Evolutionary conservation across 1,140 invertebrate genomes (phyloP).

Genomic region (Maconellicoccus hirsutus): DNA sequence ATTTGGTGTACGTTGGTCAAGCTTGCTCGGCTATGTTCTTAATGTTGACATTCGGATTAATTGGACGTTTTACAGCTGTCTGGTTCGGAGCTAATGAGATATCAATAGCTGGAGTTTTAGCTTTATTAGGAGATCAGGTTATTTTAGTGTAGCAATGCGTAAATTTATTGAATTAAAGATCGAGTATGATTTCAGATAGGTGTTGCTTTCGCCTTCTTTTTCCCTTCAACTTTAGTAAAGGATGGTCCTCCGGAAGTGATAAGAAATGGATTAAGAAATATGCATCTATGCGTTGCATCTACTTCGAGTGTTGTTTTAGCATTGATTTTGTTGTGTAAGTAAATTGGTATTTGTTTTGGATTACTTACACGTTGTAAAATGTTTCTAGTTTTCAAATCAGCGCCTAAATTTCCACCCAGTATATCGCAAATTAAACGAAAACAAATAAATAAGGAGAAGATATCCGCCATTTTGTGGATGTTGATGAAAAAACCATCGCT

Average conservation of each 20-base stretch:
- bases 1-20: background rate
- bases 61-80: background rate
- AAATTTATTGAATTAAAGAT: background rate
- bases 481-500: no score
- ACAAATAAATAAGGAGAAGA: no score
- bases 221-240: background rate
- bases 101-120: background rate
- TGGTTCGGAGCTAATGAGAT: conserved; percentile 7
- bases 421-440: no score
- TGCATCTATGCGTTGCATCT: background rate
- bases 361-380: conserved; percentile 28
- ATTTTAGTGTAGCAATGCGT: background rate
- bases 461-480: no score
- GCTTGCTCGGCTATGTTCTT: background rate
- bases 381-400: no score
- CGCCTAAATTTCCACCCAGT: no score
- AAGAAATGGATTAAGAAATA: background rate
- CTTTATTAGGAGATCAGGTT: background rate
- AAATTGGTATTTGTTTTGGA: background rate
- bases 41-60: background rate
- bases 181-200: background rate
- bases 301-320: background rate
- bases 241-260: background rate
- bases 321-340: background rate
- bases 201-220: background rate